Evolutionary conservation across 2,797 vertebrate species (phyloP), one percentile per base, ranked within the genome.

Genomic region (Diplodus puntazzo): DNA sequence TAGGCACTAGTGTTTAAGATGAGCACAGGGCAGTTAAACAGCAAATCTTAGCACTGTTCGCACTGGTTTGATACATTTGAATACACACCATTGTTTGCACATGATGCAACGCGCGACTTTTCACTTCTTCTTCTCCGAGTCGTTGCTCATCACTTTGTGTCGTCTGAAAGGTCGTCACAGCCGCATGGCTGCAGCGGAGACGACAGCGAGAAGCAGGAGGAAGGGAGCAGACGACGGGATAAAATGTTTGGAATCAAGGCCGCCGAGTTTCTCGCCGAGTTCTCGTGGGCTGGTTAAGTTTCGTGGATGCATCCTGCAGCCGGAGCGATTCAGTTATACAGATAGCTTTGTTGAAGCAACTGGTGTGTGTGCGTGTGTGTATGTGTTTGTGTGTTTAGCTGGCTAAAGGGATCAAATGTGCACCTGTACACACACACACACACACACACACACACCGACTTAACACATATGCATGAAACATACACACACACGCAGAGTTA

Each of bases 401-500:
- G 85, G 72, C 48, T 5, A 1, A 23, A 71, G 43, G 66, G 80
- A 82, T 85, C n/a, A 70, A 72, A 13, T 11, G 1, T 68, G 73
- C 82, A 89, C 82, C 75, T 88, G 82, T 55, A 86, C 77, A 77
- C 82, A 59, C 82, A 48, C 70, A 64, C 71, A 63, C 25, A 72
- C 74, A 30, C 45, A 71, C 58, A 54, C 82, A 73, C 17, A 74
- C 13, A 30, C 42, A 17, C 39, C 5, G 14, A 85, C 59, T 75
- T 84, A 65, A 80, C 86, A 86, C 77, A 87, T 82, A 87, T 70
- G 66, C 89, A 84, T 66, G 49, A 79, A 82, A 85, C 83, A 85
- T 66, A 70, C 73, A 71, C 72, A 73, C 63, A 67, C 50, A 72
- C 54, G 48, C 76, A 50, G 25, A 52, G 80, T 71, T 64, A 67